Base-by-base conservation (phyloP, 2,888 invertebrate genomes). In the Mythimna loreyi region DNA sequence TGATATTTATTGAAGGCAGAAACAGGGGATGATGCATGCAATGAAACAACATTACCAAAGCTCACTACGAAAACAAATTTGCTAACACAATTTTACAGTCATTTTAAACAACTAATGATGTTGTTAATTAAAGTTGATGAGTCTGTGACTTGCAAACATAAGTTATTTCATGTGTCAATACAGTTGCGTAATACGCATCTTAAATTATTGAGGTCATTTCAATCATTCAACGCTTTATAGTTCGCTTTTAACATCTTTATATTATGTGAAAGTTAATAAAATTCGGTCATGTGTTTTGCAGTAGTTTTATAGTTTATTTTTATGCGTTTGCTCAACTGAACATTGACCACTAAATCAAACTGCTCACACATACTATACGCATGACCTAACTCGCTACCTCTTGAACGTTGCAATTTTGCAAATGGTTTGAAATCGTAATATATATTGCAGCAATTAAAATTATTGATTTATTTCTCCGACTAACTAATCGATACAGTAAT, bases 231-330 rank as follows among this genome's bases (percentile, higher is more conserved):
- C 9, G 9, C 11, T 60, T 50, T 52, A 13, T 6, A 25, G 49
- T 49, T 16, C 19, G 30, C 21, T 47, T 60, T 64, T 33, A 60
- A 56, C 23, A 49, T 74, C 25, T 70, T 56, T 43, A 8, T 40
- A 19, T 40, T 25, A 21, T 55, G 71, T 70, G 59, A 74, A 74
- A 74, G 68, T 73, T 43, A 11, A 58, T 25, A 36, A 65, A 43
- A 66, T 28, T 50, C 43, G 28, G 11, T 36, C 5, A 33, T 33
- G 25, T 55, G 19, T 23, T 43, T 43, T 49, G 40, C 4, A 25
- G 47, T 58, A 47, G 64, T n/a, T 9, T 19, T 36, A 9, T 3
- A 36, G 5, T 56, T 25, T 11, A 52, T 69, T 33, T 61, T 11
- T 45, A 28, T 25, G 8, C 2, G 19, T 21, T 30, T 16, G 1